Evolutionary conservation across 2,797 vertebrate genomes (phyloP).

Genomic region (Mustela erminea): DNA sequence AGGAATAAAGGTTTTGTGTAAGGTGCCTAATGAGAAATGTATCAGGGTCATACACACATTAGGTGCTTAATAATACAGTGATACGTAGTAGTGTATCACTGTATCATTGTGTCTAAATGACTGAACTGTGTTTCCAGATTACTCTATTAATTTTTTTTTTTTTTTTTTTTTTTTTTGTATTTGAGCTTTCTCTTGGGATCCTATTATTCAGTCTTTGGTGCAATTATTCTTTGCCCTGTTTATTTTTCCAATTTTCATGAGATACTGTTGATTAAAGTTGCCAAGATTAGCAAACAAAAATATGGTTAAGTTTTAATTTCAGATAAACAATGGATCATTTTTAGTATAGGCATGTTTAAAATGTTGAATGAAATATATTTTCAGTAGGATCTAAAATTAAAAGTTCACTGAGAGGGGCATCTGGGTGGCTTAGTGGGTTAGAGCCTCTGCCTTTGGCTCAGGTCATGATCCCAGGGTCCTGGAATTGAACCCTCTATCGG

Average conservation of each 20-base stretch:
- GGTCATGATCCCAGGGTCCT: too few species aligned
- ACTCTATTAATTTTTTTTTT: not conserved
- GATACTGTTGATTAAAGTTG: not conserved
- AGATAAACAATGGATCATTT: not conserved
- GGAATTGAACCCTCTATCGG: too few species aligned
- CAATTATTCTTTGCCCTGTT: not conserved
- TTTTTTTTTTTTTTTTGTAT: not conserved
- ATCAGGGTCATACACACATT: not conserved
- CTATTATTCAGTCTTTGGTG: not conserved
- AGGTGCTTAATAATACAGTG: not conserved
- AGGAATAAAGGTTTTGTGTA: not conserved
- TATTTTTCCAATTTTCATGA: not conserved
- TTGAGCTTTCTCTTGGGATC: not conserved
- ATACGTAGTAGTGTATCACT: not conserved
- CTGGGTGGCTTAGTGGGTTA: too few species aligned
- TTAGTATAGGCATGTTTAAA: not conserved
- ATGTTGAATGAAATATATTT: not conserved
- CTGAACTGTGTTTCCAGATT: not conserved
- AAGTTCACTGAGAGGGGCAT: not conserved
- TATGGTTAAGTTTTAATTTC: conserved; percentile 50
- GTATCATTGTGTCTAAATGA: not conserved
- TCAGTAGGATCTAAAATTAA: not conserved
- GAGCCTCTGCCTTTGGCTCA: too few species aligned
- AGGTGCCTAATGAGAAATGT: not conserved
- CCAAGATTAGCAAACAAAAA: conserved; percentile 22